Percentiles rank a stretch among this genome's conserved stretches.
These are phyloP conservation scores for Pogonomyrmex barbatus DNA, from an alignment of 1,140 invertebrate species.

Conservation along the genomic window DNA sequence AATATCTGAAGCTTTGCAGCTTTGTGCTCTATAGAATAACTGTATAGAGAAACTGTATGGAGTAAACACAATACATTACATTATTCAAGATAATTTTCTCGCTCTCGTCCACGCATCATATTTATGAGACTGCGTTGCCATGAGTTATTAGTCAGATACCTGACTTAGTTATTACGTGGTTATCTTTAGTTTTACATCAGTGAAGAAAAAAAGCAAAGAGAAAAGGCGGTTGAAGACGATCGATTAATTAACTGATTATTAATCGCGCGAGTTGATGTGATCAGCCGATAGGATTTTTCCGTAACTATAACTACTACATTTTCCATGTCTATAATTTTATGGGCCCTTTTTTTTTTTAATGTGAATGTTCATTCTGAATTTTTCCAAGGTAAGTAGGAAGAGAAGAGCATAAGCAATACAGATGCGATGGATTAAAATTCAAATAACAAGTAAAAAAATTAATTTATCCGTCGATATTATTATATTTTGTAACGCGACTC, in stretches of 20 bases:
- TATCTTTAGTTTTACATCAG: background rate
- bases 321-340: background rate
- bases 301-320: conserved; percentile 1
- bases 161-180: conserved; percentile 35
- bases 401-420: background rate
- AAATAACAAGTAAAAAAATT: background rate
- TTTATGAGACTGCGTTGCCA: background rate
- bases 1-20: background rate
- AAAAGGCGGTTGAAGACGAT: conserved; percentile 19
- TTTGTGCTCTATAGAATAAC: no score
- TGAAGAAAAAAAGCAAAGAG: conserved; percentile 6
- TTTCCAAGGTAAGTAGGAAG: background rate
- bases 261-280: conserved; percentile 6
- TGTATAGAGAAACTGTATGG: background rate
- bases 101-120: conserved; percentile 14
- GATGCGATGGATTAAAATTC: background rate
- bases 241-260: conserved; percentile 47
- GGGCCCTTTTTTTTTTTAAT: background rate
- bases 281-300: background rate
- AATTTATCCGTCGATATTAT: background rate
- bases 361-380: background rate
- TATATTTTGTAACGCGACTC: background rate
- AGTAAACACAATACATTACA: conserved; percentile 18
- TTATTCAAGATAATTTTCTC: conserved; percentile 37
- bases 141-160: conserved; percentile 29